phyloP scores from a whole-genome alignment of 37 sponge, comb jelly and placozoan species.

The Spongia lamella region DNA sequence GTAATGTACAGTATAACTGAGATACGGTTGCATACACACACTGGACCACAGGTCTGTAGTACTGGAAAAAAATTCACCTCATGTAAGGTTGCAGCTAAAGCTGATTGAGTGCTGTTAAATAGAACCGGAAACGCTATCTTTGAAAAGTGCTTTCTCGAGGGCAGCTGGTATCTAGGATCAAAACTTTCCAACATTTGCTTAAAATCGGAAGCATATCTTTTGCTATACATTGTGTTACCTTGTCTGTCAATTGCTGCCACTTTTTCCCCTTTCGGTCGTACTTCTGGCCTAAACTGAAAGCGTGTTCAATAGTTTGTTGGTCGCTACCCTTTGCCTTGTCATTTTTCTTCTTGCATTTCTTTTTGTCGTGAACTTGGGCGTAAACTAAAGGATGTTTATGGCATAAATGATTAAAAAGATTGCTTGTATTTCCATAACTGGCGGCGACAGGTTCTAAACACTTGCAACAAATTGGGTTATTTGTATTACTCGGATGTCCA shows the following conservation, averaged over 20 bases:
- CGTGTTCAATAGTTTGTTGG: slow-evolving; percentile 20
- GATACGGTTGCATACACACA: slow-evolving; percentile 25
- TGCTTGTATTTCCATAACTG: slow-evolving; percentile 31
- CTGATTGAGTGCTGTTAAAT: slow-evolving; percentile 7
- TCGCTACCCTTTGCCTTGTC: background rate
- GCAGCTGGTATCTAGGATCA: slow-evolving; percentile 39
- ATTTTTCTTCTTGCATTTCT: too few species aligned
- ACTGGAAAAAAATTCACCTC: background rate
- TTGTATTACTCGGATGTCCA: background rate
- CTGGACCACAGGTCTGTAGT: slow-evolving; percentile 51
- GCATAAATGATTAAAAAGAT: slow-evolving; percentile 25
- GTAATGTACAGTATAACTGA: slow-evolving; percentile 40
- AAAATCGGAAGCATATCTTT: slow-evolving; percentile 29
- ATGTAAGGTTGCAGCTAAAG: background rate
- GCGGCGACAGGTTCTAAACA: slow-evolving; percentile 2
- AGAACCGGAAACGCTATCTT: slow-evolving; percentile 14
- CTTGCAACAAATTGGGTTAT: background rate
- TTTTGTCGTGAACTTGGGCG: background rate
- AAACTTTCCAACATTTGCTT: slow-evolving; percentile 10
- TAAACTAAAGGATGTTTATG: slow-evolving; percentile 13
- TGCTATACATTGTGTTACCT: slow-evolving; percentile 20
- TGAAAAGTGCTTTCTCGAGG: slow-evolving; percentile 20
- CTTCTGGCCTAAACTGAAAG: background rate
- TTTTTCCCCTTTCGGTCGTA: slow-evolving; percentile 11
- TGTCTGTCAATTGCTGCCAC: slow-evolving; percentile 33